Conservation (phyloP, 2,797 vertebrate species). For the Tolypeutes matacus region DNA sequence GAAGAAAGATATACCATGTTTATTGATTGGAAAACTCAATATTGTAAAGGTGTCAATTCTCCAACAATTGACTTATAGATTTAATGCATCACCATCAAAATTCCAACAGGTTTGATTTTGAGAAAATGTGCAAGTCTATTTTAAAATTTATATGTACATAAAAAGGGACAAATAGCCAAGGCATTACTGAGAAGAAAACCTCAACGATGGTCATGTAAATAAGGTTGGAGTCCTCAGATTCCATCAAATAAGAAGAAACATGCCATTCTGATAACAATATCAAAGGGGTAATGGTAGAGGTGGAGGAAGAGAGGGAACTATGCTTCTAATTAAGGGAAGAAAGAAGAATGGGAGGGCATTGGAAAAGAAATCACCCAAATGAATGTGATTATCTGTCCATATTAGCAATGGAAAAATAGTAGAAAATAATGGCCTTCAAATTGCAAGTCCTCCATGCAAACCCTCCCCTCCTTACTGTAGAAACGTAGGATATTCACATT, state of each 20-base stretch:
- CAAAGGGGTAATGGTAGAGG: neutral
- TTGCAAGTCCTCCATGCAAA: neutral
- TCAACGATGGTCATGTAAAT: neutral
- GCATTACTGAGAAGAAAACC: too few relatives aligned
- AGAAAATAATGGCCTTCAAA: constrained; percentile 13
- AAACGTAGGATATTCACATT: neutral
- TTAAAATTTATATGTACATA: neutral
- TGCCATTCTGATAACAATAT: neutral
- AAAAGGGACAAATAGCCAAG: too few relatives aligned
- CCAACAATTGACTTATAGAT: neutral
- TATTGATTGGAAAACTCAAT: neutral
- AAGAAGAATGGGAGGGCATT: neutral
- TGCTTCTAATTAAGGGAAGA: neutral
- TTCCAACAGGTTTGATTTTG: neutral
- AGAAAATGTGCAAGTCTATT: neutral
- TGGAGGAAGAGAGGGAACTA: neutral
- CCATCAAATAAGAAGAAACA: neutral
- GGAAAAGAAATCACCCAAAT: neutral
- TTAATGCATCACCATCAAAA: neutral
- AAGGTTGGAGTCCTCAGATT: neutral
- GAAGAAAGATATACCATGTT: too few relatives aligned
- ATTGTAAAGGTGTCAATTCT: neutral
- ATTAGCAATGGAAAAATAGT: neutral
- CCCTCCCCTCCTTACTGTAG: neutral
- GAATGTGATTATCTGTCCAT: neutral